Percentiles rank a stretch among this genome's conserved stretches.
Conservation (phyloP, 2,888 invertebrate species). For the Mythimna loreyi region DNA sequence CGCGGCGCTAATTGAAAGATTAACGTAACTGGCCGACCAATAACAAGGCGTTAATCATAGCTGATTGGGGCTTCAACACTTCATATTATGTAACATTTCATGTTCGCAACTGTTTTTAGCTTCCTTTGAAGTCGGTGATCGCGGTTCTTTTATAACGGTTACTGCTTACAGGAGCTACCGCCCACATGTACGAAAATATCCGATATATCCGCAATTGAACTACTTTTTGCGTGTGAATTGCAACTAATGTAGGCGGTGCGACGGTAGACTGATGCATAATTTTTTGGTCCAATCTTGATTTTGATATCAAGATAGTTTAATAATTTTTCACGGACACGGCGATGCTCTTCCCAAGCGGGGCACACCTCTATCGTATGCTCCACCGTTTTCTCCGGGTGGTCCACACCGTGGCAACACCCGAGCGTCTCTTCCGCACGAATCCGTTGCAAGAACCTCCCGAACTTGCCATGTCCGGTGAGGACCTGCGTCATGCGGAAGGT, state of each 20-base stretch:
- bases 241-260: constrained; percentile 33
- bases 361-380: no score
- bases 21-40: constrained; percentile 9
- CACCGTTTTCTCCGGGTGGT: no score
- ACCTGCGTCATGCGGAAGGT: no score
- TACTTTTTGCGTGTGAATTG: constrained; percentile 41
- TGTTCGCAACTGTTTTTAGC: neutral
- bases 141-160: constrained; percentile 16
- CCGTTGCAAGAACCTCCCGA: no score
- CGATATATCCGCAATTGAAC: constrained; percentile 47
- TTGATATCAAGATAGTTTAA: no score
- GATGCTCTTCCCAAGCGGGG: no score
- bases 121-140: constrained; percentile 26
- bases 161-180: constrained; percentile 34
- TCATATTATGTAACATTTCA: neutral
- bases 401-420: no score
- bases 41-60: neutral
- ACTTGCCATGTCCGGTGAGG: no score
- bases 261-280: neutral
- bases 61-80: neutral
- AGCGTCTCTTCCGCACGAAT: no score
- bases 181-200: constrained; percentile 49
- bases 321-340: no score
- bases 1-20: constrained; percentile 11
- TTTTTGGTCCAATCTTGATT: neutral